Evolutionary conservation across 2,113 vertebrate species (phyloP).

Genomic region (Anoplopoma fimbria): DNA sequence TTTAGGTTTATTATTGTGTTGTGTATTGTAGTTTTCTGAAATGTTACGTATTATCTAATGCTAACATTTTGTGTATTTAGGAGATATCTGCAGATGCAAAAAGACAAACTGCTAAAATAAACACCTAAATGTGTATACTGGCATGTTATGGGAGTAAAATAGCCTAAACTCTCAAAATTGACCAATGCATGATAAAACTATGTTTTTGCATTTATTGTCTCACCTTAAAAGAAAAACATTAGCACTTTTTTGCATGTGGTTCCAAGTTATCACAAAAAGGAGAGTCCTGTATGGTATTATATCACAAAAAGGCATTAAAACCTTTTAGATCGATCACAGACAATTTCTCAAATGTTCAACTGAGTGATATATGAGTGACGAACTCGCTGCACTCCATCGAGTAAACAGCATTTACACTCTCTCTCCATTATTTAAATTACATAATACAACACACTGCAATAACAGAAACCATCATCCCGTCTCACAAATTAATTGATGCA

Average conservation of each 20-base stretch:
- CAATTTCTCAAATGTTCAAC: not conserved
- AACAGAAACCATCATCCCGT: slow-evolving; percentile 47
- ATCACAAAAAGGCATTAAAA: not conserved
- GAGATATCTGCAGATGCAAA: too few relatives aligned
- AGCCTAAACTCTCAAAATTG: too few relatives aligned
- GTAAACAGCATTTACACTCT: not conserved
- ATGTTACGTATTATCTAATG: too few relatives aligned
- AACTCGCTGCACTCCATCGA: not conserved
- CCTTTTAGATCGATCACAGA: slow-evolving; percentile 27
- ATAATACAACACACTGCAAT: not conserved
- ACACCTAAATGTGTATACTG: too few relatives aligned
- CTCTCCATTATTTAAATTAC: slow-evolving; percentile 9
- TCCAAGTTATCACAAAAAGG: not conserved
- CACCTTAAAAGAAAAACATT: not conserved
- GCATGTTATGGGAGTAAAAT: too few relatives aligned
- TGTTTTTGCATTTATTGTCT: too few relatives aligned
- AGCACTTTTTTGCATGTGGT: not conserved
- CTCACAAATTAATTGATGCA: slow-evolving; percentile 31
- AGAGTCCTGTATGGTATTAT: not conserved
- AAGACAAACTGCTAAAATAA: not conserved
- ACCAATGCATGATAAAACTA: too few relatives aligned
- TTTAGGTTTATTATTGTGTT: too few relatives aligned
- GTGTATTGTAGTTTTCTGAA: too few relatives aligned
- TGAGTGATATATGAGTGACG: slow-evolving; percentile 33
- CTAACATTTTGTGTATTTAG: too few relatives aligned